Base-by-base conservation (phyloP, 92 coral and sea anemone species). In the Muricea muricata region DNA sequence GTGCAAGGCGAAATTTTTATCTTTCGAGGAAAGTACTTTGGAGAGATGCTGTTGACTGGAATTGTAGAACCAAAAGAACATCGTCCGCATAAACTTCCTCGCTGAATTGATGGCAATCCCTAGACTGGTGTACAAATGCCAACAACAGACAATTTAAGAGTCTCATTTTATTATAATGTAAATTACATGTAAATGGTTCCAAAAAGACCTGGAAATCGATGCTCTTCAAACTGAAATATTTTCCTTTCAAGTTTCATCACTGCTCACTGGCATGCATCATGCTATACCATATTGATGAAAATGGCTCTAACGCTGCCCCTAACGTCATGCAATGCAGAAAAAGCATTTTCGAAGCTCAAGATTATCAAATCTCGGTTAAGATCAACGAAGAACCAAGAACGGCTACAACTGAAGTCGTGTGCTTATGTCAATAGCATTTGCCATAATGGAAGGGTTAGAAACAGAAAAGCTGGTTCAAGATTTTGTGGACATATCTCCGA, bases 61-160 rank as follows among this genome's bases (percentile, higher is more conserved):
- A 73, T 73, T 46, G 79, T 25, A 46, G 79, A 73, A 73, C 79
- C 79, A 73, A 73, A 73, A 73, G 79, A 73, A 73, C 60, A 39
- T 28, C 60, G 79, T 70, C 42, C 52, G 28, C 77, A 39, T 37
- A 70, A 70, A 37, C 77, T 70, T 39, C 77, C 77, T 33, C 0
- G 77, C n/a, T 17, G 77, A 70, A 28, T 70, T 70, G 79, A 41
- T 73, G 58, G 26, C 58, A 73, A 73, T 73, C 60, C 32, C 55
- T 14, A 73, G 55, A 73, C 79, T 12, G 30, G 34, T 45, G 31
- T 73, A 6, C 56, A 23, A 0, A 35, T 72, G 6, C 41, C 78
- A 72, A 57, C 32, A 37, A 72, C 39, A 28, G 78, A 72, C 55
- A 72, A 72, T 21, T 41, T 72, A 33, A 70, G 52, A 70, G 56